A percentile compares a stretch with the other conserved stretches of the same genome.
Conservation (phyloP, 64 coral and sea anemone genomes). For the Stichodactyla mertensii region DNA sequence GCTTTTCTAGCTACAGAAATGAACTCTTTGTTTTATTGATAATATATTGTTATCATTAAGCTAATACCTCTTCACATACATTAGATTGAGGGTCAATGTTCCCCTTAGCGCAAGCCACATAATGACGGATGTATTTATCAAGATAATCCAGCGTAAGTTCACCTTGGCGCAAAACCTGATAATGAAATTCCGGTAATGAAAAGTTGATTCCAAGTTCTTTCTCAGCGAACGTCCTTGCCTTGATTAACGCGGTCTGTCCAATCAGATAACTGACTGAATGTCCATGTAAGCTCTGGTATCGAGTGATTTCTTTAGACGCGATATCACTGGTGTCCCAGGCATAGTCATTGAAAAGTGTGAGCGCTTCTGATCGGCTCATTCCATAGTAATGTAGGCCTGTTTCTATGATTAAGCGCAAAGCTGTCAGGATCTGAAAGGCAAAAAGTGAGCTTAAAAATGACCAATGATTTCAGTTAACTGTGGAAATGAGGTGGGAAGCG, state of each 20-base stretch:
- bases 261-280: conserved; percentile 55
- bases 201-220: conserved; percentile 22
- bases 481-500: too few relatives aligned
- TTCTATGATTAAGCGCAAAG: conserved; percentile 53
- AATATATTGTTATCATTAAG: background rate
- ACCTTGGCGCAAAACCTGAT: conserved; percentile 56
- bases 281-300: conserved; percentile 52
- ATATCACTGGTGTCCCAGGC: conserved; percentile 56
- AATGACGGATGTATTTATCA: conserved; percentile 8
- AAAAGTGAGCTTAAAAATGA: background rate
- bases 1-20: too few relatives aligned
- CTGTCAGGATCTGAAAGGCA: conserved; percentile 23
- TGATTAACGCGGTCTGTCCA: conserved; percentile 32
- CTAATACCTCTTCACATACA: conserved; percentile 25
- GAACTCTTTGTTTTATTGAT: background rate
- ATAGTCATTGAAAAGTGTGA: conserved; percentile 35
- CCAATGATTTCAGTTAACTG: background rate
- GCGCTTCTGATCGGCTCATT: conserved; percentile 10
- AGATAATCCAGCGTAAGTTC: conserved; percentile 39
- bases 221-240: conserved; percentile 4
- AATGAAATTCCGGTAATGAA: conserved; percentile 46
- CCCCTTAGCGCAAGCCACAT: conserved; percentile 18
- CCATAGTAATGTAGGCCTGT: conserved; percentile 49
- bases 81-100: background rate
- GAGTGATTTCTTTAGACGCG: conserved; percentile 47